Percentiles rank a stretch among this genome's conserved stretches.
Conservation (phyloP, 1,140 invertebrate species). For the Conus betulinus region DNA sequence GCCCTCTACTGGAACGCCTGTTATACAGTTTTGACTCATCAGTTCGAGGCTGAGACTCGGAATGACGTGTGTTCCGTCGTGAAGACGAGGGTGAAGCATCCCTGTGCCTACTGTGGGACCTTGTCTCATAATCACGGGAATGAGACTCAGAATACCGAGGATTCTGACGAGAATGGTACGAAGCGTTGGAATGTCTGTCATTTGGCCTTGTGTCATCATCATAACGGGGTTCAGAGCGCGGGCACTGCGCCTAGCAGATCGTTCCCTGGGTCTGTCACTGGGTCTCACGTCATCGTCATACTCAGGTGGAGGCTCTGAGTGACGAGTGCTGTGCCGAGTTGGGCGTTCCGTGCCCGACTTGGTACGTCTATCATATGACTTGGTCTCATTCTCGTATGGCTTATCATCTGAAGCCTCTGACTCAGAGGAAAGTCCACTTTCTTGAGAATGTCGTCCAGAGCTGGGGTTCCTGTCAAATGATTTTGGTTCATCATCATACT, state of each 20-base stretch:
- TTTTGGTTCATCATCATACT: neutral
- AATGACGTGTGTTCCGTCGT: neutral
- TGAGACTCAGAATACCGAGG: neutral
- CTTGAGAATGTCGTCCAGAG: neutral
- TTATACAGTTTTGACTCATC: neutral
- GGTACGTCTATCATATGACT: neutral
- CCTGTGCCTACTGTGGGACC: neutral
- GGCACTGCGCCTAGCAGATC: too few relatives aligned
- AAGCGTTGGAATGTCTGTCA: neutral
- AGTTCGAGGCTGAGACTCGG: neutral
- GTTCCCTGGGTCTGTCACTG: too few relatives aligned
- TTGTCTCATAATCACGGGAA: neutral
- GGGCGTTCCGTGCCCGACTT: neutral
- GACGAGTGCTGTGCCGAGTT: neutral
- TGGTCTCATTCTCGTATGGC: neutral
- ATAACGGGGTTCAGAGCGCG: neutral
- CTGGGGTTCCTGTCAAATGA: neutral
- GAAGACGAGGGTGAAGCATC: neutral
- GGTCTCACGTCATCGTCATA: too few relatives aligned
- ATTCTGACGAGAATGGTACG: neutral
- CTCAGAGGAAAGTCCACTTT: neutral
- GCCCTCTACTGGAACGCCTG: neutral
- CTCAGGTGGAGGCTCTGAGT: neutral
- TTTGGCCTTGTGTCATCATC: neutral
- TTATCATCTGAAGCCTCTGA: neutral